These are phyloP conservation scores for Babyrousa celebensis DNA, from an alignment of 2,797 vertebrate species.

Conservation along the genomic window DNA sequence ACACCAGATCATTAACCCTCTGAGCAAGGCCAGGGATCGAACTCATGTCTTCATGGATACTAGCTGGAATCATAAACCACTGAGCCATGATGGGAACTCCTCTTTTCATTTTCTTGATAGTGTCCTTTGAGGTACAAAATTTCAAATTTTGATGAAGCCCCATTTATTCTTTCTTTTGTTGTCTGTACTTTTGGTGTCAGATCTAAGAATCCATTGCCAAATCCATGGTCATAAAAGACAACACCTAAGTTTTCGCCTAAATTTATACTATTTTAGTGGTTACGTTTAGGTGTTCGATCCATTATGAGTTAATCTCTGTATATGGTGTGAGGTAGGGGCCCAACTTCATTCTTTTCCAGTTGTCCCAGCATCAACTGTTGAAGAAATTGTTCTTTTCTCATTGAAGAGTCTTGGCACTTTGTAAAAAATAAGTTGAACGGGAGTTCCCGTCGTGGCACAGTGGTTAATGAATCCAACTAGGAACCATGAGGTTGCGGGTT, in stretches of 20 bases:
- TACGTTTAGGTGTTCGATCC: neutral
- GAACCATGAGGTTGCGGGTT: too few relatives aligned
- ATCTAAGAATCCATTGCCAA: constrained; percentile 27
- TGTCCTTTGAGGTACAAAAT: neutral
- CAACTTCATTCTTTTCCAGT: neutral
- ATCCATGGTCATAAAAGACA: neutral
- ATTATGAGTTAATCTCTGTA: constrained; percentile 46
- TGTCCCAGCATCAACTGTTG: neutral
- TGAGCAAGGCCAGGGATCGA: too few relatives aligned
- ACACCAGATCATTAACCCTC: too few relatives aligned
- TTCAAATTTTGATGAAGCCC: neutral
- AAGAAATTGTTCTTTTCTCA: neutral
- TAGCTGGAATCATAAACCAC: too few relatives aligned
- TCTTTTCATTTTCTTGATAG: constrained; percentile 1
- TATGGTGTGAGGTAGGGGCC: neutral
- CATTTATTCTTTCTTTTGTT: neutral
- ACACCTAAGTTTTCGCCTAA: constrained; percentile 44
- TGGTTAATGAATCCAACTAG: too few relatives aligned
- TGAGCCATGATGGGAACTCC: too few relatives aligned
- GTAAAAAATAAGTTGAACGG: neutral
- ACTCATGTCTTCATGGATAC: too few relatives aligned
- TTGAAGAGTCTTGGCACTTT: neutral
- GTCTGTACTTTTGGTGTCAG: neutral
- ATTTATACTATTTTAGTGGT: neutral
- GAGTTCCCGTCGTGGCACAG: too few relatives aligned